A percentile compares a stretch with the other conserved stretches of the same genome.
These are phyloP conservation scores for Tupaia chinensis DNA, from an alignment of 2,113 vertebrate genomes.

Conservation along the genomic window DNA sequence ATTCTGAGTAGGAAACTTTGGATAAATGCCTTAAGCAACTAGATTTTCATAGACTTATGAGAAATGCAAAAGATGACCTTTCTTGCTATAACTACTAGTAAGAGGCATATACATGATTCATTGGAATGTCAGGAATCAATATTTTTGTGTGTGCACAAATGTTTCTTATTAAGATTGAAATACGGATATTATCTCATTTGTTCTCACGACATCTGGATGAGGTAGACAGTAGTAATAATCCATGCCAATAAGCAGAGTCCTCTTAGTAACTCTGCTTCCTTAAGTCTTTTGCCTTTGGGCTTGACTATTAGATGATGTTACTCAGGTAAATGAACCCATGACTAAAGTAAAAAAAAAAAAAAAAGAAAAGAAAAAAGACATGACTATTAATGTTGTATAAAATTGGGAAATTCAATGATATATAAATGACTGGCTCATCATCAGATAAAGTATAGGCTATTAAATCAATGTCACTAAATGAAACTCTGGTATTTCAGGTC, in stretches of 20 bases:
- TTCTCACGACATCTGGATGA: background rate
- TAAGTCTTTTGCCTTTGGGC: background rate
- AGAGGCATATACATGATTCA: background rate
- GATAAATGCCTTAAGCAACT: background rate
- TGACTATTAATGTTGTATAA: background rate
- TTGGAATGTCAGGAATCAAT: constrained; percentile 6
- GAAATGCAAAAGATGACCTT: constrained; percentile 16
- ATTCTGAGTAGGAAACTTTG: background rate
- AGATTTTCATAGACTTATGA: background rate
- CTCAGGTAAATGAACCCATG: constrained; percentile 16
- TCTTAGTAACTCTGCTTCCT: constrained; percentile 14
- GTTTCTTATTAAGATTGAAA: constrained; percentile 46
- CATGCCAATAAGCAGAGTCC: background rate
- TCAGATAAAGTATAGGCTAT: constrained; percentile 1
- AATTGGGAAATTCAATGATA: constrained; percentile 47
- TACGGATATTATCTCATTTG: constrained; percentile 40
- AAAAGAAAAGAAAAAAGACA: constrained; percentile 10
- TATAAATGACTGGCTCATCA: constrained; percentile 9
- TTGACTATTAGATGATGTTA: constrained; percentile 21
- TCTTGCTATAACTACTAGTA: background rate
- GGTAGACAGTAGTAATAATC: background rate
- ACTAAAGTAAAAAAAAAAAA: background rate
- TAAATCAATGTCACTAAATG: constrained; percentile 7
- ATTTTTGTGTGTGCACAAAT: background rate
- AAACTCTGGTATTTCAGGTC: background rate